These are phyloP conservation scores for Sceliomorpha sp. DNA, from an alignment of 2,888 invertebrate species.

Conservation along the genomic window DNA sequence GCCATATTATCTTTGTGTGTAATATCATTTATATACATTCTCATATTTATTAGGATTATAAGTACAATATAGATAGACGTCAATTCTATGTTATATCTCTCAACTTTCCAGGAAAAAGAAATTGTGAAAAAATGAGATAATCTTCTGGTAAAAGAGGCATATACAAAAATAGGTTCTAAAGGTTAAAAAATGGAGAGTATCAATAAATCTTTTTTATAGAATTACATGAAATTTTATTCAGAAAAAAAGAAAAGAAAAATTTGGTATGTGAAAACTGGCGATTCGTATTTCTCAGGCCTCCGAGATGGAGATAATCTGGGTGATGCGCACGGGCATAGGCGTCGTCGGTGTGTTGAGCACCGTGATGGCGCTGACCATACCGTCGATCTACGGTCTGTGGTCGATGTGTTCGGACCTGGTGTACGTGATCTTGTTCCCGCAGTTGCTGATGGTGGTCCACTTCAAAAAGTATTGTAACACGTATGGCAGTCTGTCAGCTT, in stretches of 20 bases:
- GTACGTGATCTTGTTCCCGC: slow-evolving; percentile 99
- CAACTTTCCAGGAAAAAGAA: too few relatives aligned
- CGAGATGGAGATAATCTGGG: slow-evolving; percentile 98
- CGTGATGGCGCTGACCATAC: slow-evolving; percentile 97
- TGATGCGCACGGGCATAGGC: slow-evolving; percentile 95
- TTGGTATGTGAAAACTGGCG: not conserved
- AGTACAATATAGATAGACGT: too few relatives aligned
- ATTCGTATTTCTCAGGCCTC: slow-evolving; percentile 86
- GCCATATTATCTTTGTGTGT: too few relatives aligned
- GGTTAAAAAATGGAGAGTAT: too few relatives aligned
- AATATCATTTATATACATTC: too few relatives aligned
- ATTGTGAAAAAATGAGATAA: too few relatives aligned
- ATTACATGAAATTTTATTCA: too few relatives aligned
- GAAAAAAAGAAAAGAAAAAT: not conserved
- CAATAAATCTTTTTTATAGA: too few relatives aligned
- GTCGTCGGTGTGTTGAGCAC: slow-evolving; percentile 95
- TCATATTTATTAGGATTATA: too few relatives aligned
- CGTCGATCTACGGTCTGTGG: slow-evolving; percentile 99
- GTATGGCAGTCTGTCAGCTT: slow-evolving; percentile 96
- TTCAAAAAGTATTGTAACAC: slow-evolving; percentile 97
- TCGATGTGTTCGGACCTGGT: slow-evolving; percentile 99
- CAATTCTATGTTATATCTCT: too few relatives aligned
- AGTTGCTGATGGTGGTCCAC: slow-evolving; percentile 98
- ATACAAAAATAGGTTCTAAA: too few relatives aligned
- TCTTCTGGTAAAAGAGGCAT: too few relatives aligned